Evolutionary conservation across 2,888 invertebrate genomes (phyloP).

Genomic region (Andrena haemorrhoa): DNA sequence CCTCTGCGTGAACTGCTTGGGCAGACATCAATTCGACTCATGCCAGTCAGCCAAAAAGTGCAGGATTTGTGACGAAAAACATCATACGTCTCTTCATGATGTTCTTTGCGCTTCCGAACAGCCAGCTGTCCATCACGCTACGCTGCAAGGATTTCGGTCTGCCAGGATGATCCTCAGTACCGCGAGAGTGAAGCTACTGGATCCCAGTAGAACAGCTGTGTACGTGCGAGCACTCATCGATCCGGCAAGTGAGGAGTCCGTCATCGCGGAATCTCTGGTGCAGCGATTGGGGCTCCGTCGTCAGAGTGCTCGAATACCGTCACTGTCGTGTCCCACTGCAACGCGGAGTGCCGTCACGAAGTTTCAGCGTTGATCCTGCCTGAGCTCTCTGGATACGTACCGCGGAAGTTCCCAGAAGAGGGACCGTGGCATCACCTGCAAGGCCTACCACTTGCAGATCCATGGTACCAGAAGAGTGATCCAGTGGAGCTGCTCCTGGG

Average conservation of each 20-base stretch:
- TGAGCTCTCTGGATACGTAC: neutral
- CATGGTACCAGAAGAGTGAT: neutral
- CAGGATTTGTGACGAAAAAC: neutral
- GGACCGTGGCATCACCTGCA: neutral
- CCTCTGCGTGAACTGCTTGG: too few species aligned
- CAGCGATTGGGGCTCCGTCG: neutral
- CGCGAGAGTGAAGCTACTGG: neutral
- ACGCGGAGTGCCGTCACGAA: too few species aligned
- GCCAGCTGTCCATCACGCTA: neutral
- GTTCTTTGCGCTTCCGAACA: accelerated
- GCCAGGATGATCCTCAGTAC: neutral
- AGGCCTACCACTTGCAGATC: too few species aligned
- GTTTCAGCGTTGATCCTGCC: too few species aligned
- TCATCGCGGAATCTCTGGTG: neutral
- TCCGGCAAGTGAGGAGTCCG: neutral
- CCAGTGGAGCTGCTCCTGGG: neutral
- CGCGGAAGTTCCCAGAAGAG: neutral
- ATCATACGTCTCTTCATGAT: neutral
- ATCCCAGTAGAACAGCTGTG: neutral
- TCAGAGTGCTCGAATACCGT: neutral
- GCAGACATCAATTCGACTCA: neutral
- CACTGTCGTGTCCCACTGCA: neutral
- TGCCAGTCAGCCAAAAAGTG: neutral
- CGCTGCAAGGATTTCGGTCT: too few species aligned
- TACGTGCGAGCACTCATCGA: neutral